Conservation (phyloP, 2,113 vertebrate species). For the Henicopernis longicauda region DNA sequence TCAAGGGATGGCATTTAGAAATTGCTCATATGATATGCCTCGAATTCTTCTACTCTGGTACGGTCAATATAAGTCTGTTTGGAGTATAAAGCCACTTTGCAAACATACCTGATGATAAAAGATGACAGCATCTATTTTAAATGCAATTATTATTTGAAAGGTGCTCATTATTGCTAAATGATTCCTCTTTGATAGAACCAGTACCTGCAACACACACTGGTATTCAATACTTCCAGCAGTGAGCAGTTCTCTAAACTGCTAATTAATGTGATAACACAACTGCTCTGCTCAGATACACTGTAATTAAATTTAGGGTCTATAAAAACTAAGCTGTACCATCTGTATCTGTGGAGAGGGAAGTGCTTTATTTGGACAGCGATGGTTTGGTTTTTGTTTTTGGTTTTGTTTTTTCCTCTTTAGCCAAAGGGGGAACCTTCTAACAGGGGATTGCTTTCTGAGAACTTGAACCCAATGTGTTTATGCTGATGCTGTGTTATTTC, state of each 20-base stretch:
- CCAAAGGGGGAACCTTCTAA: not conserved
- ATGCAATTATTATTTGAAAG: conserved; percentile 46
- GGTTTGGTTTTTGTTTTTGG: not conserved
- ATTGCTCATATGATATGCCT: not conserved
- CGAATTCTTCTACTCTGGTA: not conserved
- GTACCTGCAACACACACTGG: not conserved
- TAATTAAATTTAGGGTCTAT: not conserved
- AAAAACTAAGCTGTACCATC: not conserved
- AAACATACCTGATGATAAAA: not conserved
- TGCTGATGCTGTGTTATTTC: not conserved
- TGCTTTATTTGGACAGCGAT: not conserved
- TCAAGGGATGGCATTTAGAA: not conserved
- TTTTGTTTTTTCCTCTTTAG: not conserved
- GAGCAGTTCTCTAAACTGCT: not conserved
- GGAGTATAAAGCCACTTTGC: not conserved
- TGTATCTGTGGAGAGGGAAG: not conserved
- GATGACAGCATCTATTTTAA: conserved; percentile 36
- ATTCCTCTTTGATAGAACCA: not conserved
- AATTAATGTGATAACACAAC: conserved; percentile 20
- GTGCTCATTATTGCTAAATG: conserved; percentile 36
- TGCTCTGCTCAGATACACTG: not conserved
- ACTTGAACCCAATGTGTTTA: not conserved
- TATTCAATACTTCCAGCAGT: not conserved
- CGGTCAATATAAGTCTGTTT: not conserved
- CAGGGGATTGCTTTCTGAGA: not conserved